These are phyloP conservation scores for Telmatochromis sp. DNA, from an alignment of 2,113 vertebrate species.

Conservation along the genomic window DNA sequence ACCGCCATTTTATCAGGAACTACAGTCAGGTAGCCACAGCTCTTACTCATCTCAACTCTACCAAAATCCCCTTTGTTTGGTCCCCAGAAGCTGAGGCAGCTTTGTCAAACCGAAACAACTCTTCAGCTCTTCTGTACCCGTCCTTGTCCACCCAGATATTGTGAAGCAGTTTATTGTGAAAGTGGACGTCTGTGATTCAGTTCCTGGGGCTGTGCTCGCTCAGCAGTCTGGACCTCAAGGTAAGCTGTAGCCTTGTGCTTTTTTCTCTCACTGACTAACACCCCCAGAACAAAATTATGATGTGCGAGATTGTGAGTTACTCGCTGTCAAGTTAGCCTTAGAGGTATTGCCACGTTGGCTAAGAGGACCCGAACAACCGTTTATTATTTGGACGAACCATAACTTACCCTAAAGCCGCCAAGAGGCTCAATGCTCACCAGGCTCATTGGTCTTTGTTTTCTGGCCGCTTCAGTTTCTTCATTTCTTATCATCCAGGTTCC, in stretches of 20 bases:
- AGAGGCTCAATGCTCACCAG: neutral
- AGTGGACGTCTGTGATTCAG: neutral
- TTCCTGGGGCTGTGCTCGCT: neutral
- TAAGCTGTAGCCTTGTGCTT: neutral
- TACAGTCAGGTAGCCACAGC: neutral
- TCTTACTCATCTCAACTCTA: neutral
- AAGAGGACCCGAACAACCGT: neutral
- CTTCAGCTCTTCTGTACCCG: neutral
- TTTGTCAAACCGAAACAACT: neutral
- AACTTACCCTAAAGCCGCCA: neutral
- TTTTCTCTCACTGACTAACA: neutral
- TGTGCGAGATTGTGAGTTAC: accelerated
- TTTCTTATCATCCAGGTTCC: neutral
- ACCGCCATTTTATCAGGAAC: neutral
- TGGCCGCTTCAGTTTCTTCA: neutral
- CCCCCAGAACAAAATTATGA: neutral
- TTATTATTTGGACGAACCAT: neutral
- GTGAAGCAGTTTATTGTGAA: neutral
- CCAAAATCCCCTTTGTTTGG: neutral
- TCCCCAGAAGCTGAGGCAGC: neutral
- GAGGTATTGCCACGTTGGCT: neutral
- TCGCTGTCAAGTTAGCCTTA: neutral
- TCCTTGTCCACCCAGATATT: neutral
- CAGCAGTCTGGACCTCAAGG: neutral
- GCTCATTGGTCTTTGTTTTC: neutral